Conservation (phyloP, 2,113 vertebrate species). For the Crotalus viridis region DNA sequence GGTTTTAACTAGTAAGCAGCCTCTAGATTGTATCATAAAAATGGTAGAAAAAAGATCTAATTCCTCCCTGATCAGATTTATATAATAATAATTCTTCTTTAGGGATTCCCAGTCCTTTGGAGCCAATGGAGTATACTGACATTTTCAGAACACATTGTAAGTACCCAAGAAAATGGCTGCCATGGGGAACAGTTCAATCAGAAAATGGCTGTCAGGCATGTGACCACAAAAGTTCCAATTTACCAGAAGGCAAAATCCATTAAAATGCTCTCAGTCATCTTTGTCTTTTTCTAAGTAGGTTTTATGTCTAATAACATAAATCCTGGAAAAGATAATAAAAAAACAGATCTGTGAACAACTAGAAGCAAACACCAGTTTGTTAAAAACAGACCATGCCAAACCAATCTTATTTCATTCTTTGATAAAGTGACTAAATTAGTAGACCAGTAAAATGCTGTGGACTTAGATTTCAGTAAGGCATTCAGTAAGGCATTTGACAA, state of each 20-base stretch:
- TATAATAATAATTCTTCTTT: not conserved
- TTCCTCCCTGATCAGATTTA: not conserved
- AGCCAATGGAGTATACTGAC: not conserved
- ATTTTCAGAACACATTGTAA: not conserved
- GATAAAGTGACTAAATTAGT: too few species aligned
- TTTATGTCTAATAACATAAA: not conserved
- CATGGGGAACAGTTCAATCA: not conserved
- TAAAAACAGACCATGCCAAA: too few species aligned
- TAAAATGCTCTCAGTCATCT: not conserved
- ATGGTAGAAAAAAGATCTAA: not conserved
- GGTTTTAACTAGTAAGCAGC: not conserved
- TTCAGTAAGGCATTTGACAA: too few species aligned
- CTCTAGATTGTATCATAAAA: not conserved
- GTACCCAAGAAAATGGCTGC: not conserved
- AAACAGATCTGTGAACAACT: too few species aligned
- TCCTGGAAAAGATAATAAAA: too few species aligned
- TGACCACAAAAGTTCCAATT: not conserved
- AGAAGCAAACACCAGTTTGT: too few species aligned
- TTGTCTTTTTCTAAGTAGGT: not conserved
- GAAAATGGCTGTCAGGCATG: not conserved
- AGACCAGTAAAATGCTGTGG: too few species aligned
- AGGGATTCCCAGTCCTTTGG: not conserved
- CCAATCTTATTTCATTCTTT: too few species aligned
- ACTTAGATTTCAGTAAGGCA: too few species aligned
- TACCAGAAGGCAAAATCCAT: not conserved